Conservation (phyloP, 2,113 vertebrate genomes). For the Sinocyclocheilus anophthalmus region DNA sequence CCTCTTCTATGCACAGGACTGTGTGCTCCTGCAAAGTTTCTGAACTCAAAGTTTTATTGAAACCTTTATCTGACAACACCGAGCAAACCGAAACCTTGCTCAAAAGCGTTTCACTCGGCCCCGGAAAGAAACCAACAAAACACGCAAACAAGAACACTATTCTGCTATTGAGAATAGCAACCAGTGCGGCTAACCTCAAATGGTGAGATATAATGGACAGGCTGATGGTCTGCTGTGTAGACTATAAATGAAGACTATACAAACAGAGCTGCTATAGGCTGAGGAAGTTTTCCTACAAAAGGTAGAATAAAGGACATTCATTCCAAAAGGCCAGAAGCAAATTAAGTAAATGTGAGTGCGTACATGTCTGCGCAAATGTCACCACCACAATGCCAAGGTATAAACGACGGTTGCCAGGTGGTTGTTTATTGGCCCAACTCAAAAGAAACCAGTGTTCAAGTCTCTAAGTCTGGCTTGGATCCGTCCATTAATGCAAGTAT, state of each 20-base stretch:
- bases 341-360: neutral
- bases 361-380: neutral
- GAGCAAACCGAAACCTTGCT: neutral
- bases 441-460: neutral
- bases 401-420: neutral
- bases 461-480: neutral
- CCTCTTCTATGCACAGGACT: neutral
- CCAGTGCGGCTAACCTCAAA: neutral
- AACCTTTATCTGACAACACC: neutral
- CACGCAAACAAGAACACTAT: neutral
- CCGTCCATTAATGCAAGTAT: neutral
- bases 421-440: neutral
- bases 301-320: neutral
- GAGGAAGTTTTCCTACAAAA: neutral
- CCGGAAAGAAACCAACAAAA: neutral
- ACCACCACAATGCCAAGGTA: neutral
- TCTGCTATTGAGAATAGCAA: neutral
- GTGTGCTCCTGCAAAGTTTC: neutral
- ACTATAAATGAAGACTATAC: neutral
- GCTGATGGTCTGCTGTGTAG: neutral
- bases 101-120: neutral
- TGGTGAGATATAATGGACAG: neutral
- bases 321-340: neutral
- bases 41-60: neutral
- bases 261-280: neutral